phyloP scores from a whole-genome alignment of 1,140 invertebrate species.

The Oedothorax gibbosus region DNA sequence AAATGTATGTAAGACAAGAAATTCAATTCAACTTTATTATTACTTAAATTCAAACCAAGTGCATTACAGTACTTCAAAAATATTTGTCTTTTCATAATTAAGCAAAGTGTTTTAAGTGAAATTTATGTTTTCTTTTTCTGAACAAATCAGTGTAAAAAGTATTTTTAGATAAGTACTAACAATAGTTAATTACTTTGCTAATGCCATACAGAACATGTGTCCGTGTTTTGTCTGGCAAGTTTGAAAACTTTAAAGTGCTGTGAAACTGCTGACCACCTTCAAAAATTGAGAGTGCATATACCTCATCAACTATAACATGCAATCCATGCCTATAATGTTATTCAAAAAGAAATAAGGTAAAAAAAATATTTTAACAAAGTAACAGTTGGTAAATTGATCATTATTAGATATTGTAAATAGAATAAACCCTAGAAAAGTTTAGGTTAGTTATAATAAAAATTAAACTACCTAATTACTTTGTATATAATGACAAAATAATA shows the following conservation, averaged over 20 bases:
- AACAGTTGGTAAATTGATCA: neutral
- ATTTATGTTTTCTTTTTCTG: too few relatives aligned
- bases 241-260: conserved; percentile 30
- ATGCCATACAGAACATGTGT: conserved; percentile 28
- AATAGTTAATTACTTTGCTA: conserved; percentile 16
- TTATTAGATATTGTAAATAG: neutral
- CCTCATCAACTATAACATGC: conserved; percentile 44
- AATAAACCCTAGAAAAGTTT: neutral
- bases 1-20: too few relatives aligned
- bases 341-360: neutral
- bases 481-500: too few relatives aligned
- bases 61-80: too few relatives aligned
- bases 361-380: neutral
- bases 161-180: too few relatives aligned
- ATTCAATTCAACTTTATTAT: too few relatives aligned
- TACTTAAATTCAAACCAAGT: too few relatives aligned
- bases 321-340: conserved; percentile 27
- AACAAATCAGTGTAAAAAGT: too few relatives aligned
- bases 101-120: too few relatives aligned
- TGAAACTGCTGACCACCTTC: conserved; percentile 9
- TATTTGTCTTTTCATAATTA: too few relatives aligned
- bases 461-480: neutral
- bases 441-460: neutral
- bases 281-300: conserved; percentile 45
- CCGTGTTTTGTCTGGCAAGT: conserved; percentile 9